A percentile compares a stretch with the other conserved stretches of the same genome.
phyloP scores from a whole-genome alignment of 2,797 vertebrate species.

The Etheostoma nigrum region DNA sequence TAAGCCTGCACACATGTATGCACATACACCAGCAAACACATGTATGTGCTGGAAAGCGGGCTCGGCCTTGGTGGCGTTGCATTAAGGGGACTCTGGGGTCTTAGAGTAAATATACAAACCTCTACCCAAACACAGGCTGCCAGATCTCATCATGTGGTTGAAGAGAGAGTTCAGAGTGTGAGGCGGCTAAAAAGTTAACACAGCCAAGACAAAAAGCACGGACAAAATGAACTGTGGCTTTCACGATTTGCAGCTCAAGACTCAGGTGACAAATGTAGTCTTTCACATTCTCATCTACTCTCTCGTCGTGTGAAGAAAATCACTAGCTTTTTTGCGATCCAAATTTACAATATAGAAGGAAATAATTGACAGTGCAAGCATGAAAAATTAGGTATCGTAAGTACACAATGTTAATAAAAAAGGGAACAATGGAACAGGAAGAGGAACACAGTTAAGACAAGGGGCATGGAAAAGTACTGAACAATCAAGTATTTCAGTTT shows the following conservation, averaged over 20 bases:
- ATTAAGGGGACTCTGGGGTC: constrained; percentile 74
- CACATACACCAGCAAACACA: constrained; percentile 36
- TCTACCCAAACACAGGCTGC: constrained; percentile 79
- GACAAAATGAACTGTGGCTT: constrained; percentile 45
- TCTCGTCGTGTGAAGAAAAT: not conserved
- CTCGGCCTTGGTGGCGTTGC: constrained; percentile 66
- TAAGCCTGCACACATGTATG: constrained; percentile 34
- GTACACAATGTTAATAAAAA: not conserved
- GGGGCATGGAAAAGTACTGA: constrained; percentile 34
- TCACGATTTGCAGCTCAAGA: constrained; percentile 9
- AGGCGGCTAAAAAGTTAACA: constrained; percentile 65
- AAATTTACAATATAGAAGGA: not conserved
- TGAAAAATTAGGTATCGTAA: not conserved
- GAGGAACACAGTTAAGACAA: constrained; percentile 20
- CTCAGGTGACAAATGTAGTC: constrained; percentile 27
- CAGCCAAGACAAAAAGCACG: constrained; percentile 55
- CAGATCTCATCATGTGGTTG: constrained; percentile 81
- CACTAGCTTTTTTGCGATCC: no score
- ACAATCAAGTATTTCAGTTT: constrained; percentile 23
- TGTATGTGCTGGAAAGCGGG: constrained; percentile 46
- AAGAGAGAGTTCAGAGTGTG: constrained; percentile 73
- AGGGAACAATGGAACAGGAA: not conserved
- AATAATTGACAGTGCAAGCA: not conserved
- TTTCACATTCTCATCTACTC: constrained; percentile 8
- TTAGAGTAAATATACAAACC: constrained; percentile 85